A percentile compares a stretch with the other conserved stretches of the same genome.
These are phyloP conservation scores for Cebidichthys violaceus DNA, from an alignment of 2,113 vertebrate genomes.

Conservation along the genomic window DNA sequence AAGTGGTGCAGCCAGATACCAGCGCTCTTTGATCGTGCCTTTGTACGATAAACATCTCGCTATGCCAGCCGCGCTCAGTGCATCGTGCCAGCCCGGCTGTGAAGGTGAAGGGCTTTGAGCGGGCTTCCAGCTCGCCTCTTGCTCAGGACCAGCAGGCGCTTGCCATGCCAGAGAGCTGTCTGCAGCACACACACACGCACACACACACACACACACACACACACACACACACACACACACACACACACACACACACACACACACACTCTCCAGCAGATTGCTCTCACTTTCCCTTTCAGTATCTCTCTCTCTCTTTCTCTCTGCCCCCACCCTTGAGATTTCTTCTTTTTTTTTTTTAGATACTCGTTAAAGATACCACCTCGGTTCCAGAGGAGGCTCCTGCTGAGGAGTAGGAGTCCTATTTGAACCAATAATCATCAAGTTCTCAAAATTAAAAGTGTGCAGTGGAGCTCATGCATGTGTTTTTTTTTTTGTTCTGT, in stretches of 20 bases:
- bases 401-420: slow-evolving; percentile 64
- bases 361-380: slow-evolving; percentile 76
- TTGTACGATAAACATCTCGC: slow-evolving; percentile 85
- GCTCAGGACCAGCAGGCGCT: slow-evolving; percentile 71
- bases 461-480: slow-evolving; percentile 39
- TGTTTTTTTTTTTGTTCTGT: slow-evolving; percentile 27
- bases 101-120: slow-evolving; percentile 84
- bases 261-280: slow-evolving; percentile 51
- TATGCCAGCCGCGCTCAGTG: slow-evolving; percentile 76
- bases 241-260: slow-evolving; percentile 16
- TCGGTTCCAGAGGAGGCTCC: slow-evolving; percentile 60
- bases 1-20: slow-evolving; percentile 82
- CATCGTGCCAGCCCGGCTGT: slow-evolving; percentile 74
- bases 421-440: slow-evolving; percentile 82
- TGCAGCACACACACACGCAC: slow-evolving; percentile 23
- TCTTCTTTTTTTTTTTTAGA: slow-evolving; percentile 32
- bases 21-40: slow-evolving; percentile 85
- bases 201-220: slow-evolving; percentile 16
- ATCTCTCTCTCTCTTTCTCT: slow-evolving; percentile 39
- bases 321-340: slow-evolving; percentile 41
- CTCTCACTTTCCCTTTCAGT: slow-evolving; percentile 51
- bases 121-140: slow-evolving; percentile 73
- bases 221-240: slow-evolving; percentile 31
- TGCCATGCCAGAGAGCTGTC: slow-evolving; percentile 75
- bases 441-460: slow-evolving; percentile 75